Percentiles rank a stretch among this genome's conserved stretches.
These are phyloP conservation scores for Thaleichthys pacificus DNA, from an alignment of 2,797 vertebrate genomes.

Conservation along the genomic window DNA sequence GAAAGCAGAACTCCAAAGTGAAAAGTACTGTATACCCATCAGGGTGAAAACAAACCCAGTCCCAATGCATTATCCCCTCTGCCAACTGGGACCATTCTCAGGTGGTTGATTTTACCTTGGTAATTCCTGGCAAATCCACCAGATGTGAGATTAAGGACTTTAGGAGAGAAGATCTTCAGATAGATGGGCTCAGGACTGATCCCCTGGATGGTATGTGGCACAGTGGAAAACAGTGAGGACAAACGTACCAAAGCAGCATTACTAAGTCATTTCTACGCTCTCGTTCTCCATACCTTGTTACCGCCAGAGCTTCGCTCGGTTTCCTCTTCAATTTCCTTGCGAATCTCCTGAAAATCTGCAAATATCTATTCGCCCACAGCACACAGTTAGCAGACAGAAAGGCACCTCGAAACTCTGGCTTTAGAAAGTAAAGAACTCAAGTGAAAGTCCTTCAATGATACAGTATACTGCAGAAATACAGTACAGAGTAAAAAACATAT, in stretches of 20 bases:
- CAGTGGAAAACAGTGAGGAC: neutral
- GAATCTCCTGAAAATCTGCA: constrained; percentile 77
- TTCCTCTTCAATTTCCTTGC: constrained; percentile 78
- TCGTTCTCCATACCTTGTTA: constrained; percentile 73
- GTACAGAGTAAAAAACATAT: neutral
- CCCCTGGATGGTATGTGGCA: constrained; percentile 59
- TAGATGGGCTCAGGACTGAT: constrained; percentile 80
- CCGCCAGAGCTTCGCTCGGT: constrained; percentile 73
- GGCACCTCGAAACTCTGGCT: neutral
- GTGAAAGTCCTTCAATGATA: neutral
- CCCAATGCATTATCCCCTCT: neutral
- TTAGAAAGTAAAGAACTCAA: constrained; percentile 3
- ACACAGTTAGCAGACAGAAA: constrained; percentile 18
- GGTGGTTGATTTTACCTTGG: constrained; percentile 70
- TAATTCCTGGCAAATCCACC: constrained; percentile 85
- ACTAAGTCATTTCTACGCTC: neutral
- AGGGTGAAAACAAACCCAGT: too few relatives aligned
- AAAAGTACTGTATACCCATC: constrained; percentile 11
- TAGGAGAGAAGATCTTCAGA: constrained; percentile 82
- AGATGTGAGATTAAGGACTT: constrained; percentile 82
- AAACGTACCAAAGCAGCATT: neutral
- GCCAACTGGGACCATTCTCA: neutral
- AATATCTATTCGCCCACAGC: constrained; percentile 69
- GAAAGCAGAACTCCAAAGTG: constrained; percentile 24
- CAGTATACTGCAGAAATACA: neutral